phyloP scores from a whole-genome alignment of 2,797 vertebrate species.

The Gastrophryne carolinensis region DNA sequence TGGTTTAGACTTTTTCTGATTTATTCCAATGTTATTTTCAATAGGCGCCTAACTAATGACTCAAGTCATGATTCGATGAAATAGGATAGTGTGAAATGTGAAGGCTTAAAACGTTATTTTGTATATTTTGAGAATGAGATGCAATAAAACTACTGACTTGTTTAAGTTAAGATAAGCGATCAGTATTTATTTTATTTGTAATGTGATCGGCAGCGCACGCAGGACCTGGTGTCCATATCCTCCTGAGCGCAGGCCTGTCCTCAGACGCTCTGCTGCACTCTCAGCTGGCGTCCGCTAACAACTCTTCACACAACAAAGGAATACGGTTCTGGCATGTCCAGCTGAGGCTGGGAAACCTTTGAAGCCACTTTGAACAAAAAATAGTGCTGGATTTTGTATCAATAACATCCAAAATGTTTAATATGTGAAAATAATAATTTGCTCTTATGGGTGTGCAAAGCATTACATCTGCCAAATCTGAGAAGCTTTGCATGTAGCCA shows the following conservation, averaged over 20 bases:
- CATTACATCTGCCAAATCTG: neutral
- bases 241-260: constrained; percentile 26
- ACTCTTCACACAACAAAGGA: neutral
- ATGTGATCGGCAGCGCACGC: neutral
- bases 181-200: neutral
- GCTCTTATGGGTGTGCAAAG: neutral
- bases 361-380: neutral
- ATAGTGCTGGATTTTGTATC: neutral
- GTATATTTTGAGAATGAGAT: too few relatives aligned
- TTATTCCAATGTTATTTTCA: too few relatives aligned
- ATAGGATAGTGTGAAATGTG: too few relatives aligned
- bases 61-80: too few relatives aligned
- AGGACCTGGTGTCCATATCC: neutral
- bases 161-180: neutral
- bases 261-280: constrained; percentile 11
- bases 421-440: constrained; percentile 4
- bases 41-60: too few relatives aligned
- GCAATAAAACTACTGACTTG: neutral
- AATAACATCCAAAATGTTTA: neutral
- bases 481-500: neutral
- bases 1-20: too few relatives aligned
- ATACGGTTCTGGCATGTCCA: neutral
- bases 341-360: neutral
- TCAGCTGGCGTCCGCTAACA: neutral
- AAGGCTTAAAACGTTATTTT: too few relatives aligned